A percentile compares a stretch with the other conserved stretches of the same genome.
Evolutionary conservation across 2,113 vertebrate species (phyloP).

Genomic region (Pterophyllum scalare): DNA sequence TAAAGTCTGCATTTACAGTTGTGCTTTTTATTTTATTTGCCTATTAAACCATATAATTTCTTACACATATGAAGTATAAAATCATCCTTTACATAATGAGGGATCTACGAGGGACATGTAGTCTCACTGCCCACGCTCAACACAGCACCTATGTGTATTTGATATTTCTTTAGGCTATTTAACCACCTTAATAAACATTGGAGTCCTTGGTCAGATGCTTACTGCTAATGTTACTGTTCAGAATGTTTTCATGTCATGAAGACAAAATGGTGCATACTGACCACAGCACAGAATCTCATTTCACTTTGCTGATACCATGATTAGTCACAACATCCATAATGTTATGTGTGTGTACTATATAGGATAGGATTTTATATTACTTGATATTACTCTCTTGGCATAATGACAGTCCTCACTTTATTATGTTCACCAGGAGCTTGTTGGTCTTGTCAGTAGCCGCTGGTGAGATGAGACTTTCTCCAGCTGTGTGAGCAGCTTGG

Average conservation of each 20-base stretch:
- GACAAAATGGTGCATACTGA: neutral
- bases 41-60: neutral
- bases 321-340: neutral
- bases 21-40: neutral
- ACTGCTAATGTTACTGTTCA: neutral
- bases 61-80: neutral
- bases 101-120: neutral
- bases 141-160: neutral
- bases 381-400: neutral
- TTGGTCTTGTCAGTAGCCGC: slow-evolving; percentile 28
- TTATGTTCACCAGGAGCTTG: slow-evolving; percentile 14
- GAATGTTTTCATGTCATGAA: neutral
- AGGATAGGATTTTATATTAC: neutral
- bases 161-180: slow-evolving; percentile 4
- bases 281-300: neutral
- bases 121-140: neutral
- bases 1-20: slow-evolving; percentile 8
- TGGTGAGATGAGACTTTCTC: slow-evolving; percentile 33
- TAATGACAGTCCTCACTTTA: neutral
- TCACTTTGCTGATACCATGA: neutral
- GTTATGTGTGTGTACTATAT: neutral
- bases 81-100: neutral
- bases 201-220: neutral
- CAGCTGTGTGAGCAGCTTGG: slow-evolving; percentile 39
- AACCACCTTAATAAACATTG: neutral